These are phyloP conservation scores for Melanchra persicariae DNA, from an alignment of 2,888 invertebrate genomes.

Conservation along the genomic window DNA sequence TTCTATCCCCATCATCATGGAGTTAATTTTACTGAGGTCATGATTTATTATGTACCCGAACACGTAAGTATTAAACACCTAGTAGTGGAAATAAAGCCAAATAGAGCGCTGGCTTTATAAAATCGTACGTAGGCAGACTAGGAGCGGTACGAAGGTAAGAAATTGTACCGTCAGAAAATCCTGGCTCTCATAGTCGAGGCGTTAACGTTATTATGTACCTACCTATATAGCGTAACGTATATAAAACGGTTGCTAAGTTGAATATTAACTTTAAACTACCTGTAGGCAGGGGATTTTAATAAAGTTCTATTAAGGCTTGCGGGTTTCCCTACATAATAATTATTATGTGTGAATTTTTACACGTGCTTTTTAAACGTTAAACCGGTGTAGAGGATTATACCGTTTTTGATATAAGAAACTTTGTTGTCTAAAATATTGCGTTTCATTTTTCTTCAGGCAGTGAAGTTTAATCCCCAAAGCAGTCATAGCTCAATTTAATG, in stretches of 20 bases:
- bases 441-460: neutral
- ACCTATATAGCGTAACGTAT: conserved; percentile 23
- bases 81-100: conserved; percentile 16
- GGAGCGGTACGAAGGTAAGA: conserved; percentile 26
- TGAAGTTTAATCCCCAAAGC: neutral
- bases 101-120: conserved; percentile 29
- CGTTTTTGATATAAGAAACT: neutral
- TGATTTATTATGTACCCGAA: conserved; percentile 1
- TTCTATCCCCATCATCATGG: neutral
- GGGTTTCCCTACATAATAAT: neutral
- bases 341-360: neutral
- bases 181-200: conserved; percentile 42
- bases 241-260: conserved; percentile 34
- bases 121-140: conserved; percentile 23
- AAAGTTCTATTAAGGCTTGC: conserved; percentile 16
- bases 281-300: conserved; percentile 37
- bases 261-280: conserved; percentile 54
- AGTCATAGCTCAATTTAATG: neutral
- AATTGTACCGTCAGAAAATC: conserved; percentile 43
- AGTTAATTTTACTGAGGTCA: neutral
- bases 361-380: neutral
- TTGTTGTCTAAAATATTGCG: neutral
- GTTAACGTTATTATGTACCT: conserved; percentile 37
- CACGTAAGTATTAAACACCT: neutral
- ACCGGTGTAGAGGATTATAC: neutral